Conservation (phyloP, 1,140 invertebrate genomes). For the Philopotamus ludificatus region DNA sequence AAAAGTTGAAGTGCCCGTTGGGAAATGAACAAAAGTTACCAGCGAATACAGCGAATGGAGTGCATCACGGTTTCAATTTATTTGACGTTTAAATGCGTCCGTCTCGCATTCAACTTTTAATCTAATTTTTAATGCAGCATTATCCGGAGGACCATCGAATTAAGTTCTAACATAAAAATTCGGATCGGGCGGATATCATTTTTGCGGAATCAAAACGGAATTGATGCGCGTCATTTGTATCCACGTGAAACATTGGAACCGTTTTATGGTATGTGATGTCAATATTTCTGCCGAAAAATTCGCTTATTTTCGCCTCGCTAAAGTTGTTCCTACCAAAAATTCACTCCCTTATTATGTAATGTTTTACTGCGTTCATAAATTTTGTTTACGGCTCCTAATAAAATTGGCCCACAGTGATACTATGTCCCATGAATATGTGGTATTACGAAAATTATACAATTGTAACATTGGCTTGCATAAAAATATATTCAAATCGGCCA, state of each 20-base stretch:
- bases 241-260: background rate
- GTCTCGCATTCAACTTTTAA: no score
- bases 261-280: background rate
- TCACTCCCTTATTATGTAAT: background rate
- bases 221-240: no score
- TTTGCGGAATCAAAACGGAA: no score
- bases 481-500: no score
- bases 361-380: conserved; percentile 5
- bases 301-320: background rate
- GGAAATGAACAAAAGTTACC: conserved; percentile 24
- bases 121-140: no score
- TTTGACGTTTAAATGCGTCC: conserved; percentile 30
- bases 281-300: background rate
- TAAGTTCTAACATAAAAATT: no score
- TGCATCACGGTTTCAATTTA: conserved; percentile 29
- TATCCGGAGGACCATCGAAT: no score
- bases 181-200: no score
- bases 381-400: conserved; percentile 4
- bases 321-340: background rate
- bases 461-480: background rate
- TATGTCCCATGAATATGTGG: background rate
- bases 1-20: background rate
- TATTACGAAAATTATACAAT: background rate
- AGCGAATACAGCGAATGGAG: conserved; percentile 22
- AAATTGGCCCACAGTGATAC: background rate